A percentile compares a stretch with the other conserved stretches of the same genome.
Conservation (phyloP, 2,113 vertebrate genomes). For the Lagenorhynchus albirostris region DNA sequence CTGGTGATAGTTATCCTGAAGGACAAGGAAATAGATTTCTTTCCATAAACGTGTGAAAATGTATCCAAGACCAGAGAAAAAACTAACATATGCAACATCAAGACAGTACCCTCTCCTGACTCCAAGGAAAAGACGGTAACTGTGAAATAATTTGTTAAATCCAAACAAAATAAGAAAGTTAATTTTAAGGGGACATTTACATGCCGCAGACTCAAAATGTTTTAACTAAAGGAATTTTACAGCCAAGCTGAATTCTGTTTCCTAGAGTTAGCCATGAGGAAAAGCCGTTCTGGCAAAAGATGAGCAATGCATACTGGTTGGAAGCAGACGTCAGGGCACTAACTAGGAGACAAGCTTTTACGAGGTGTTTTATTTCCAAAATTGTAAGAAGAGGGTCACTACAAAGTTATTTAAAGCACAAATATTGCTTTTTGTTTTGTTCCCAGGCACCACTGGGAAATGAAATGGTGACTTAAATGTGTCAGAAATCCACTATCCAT, state of each 20-base stretch:
- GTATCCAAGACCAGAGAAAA: neutral
- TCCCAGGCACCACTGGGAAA: neutral
- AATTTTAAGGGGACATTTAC: neutral
- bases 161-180: neutral
- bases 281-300: neutral
- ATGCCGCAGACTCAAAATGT: neutral
- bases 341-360: neutral
- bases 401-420: neutral
- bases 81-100: accelerated
- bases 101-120: neutral
- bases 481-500: neutral
- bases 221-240: neutral
- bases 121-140: neutral
- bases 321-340: accelerated
- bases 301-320: accelerated
- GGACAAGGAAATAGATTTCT: neutral
- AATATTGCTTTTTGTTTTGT: neutral
- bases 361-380: neutral
- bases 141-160: neutral
- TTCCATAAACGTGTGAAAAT: neutral
- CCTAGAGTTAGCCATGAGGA: neutral
- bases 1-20: neutral
- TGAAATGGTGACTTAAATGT: neutral
- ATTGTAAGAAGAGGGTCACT: neutral
- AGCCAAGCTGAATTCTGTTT: neutral